Evolutionary conservation across 1,140 invertebrate genomes (phyloP).

Genomic region (Drosophila bocqueti): DNA sequence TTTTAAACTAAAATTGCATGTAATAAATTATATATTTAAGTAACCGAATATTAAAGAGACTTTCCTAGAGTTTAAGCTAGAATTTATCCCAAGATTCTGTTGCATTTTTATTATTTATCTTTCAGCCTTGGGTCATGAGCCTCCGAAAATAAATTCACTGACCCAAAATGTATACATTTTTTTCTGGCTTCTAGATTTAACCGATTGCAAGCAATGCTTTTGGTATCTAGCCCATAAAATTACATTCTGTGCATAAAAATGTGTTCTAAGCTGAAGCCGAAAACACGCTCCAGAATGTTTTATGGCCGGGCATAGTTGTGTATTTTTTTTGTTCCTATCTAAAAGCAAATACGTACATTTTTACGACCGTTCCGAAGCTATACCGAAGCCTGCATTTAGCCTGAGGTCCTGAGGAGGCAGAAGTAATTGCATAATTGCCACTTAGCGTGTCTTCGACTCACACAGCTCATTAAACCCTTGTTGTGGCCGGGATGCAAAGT

Average conservation of each 20-base stretch:
- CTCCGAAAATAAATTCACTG: slow-evolving; percentile 9
- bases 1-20: too few species aligned
- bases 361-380: slow-evolving; percentile 11
- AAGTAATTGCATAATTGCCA: slow-evolving; percentile 48
- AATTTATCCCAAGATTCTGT: neutral
- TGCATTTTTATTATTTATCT: slow-evolving; percentile 17
- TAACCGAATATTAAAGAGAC: neutral
- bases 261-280: neutral
- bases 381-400: slow-evolving; percentile 1
- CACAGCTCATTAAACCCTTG: slow-evolving; percentile 52
- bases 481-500: slow-evolving; percentile 38
- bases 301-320: slow-evolving; percentile 12
- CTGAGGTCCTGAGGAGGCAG: neutral
- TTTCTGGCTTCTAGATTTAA: neutral
- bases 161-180: slow-evolving; percentile 9
- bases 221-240: slow-evolving; percentile 24
- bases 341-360: slow-evolving; percentile 12
- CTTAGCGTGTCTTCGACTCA: slow-evolving; percentile 43
- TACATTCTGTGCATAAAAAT: slow-evolving; percentile 30
- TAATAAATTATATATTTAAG: neutral
- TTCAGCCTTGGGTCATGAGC: neutral
- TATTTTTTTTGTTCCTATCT: neutral
- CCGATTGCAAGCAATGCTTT: slow-evolving; percentile 1
- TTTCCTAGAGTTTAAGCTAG: neutral
- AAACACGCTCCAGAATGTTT: slow-evolving; percentile 15